Evolutionary conservation across 53 echinoderm and acorn worm species (phyloP), one percentile per base, ranked within the genome.

Genomic region (Antedon mediterranea): DNA sequence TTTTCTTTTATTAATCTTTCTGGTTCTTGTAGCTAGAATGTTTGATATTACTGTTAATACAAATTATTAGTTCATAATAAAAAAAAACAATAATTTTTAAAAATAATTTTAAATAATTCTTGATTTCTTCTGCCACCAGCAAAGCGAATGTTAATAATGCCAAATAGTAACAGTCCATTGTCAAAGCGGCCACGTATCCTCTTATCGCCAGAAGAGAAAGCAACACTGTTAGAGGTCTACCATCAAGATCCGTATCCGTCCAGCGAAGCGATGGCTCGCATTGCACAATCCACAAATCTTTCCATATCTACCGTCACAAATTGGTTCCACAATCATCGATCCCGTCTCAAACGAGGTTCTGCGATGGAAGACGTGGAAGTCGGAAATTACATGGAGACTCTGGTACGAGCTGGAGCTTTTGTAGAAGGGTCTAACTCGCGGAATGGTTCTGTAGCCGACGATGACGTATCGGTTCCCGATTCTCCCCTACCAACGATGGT

Each of bases 241-340:
- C 86, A 84, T 73, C 82, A 78, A 30, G 98, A 98, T 71, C 92
- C 98, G 6, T 98, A 98, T 78, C 98, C 98, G 29, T 85, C 98
- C 6, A 92, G 90, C 70, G 84, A 82, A 72, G 81, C 98, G 75
- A 93, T 98, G 28, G 93, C 91, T 71, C 80, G 80, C 78, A 84
- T 98, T 34, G 98, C 98, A 23, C 83, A 81, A 20, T 78, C 82
- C 4, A 84, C 93, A n/a, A 88, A 90, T 23, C 86, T 98, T 6
- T 93, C 92, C 15, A 85, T 86, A 42, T 93, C 92, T 4, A 98
- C 98, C 23, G 90, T 98, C 72, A 90, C 93, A 82, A 98, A 98
- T 85, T 98, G 98, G 98, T 98, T 98, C 79, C 98, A 98, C 74
- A 98, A 98, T 73, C 93, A 98, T 75, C 86, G 98, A 14, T 98